Evolutionary conservation across 1,140 invertebrate species (phyloP), one percentile per base, ranked within the genome.

Genomic region (Drosophila kanapiae): DNA sequence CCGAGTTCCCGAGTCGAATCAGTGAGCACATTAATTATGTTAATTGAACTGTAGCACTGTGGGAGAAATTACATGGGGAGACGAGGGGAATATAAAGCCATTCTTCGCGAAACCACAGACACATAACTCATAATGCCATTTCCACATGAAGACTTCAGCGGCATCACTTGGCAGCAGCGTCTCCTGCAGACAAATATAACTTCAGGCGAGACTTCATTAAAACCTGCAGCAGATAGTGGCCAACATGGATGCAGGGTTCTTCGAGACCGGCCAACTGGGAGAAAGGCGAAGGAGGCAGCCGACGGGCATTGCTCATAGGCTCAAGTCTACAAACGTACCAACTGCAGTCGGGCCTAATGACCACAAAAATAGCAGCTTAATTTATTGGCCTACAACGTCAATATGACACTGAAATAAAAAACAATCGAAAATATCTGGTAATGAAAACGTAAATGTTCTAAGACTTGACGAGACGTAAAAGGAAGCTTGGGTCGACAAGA

Each of bases 71-170:
- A 54, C 11, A 43, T n/a, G 47, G 16, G 43, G 38, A 31, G 51
- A 9, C 16, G 37, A 38, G 49, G 59, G 53, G 45, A 60, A 16
- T 57, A 82, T 64, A 64, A 58, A 82, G 60, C 57, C 74, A 78
- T 67, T 49, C 56, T 51, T 45, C 38, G 54, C 62, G 47, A 57
- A 63, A 64, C 35, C 38, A 79, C 65, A 88, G 72, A 62, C 80
- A 70, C 83, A 87, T 87, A 88, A 88, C 84, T 87, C 83, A 87
- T 87, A 87, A 78, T 88, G 84, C 64, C 80, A 80, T 82, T 87
- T 85, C 69, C 75, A 51, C 80, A 57, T 82, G 60, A 82, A 80
- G 57, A 65, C 71, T 80, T n/a, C n/a, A n/a, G n/a, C n/a, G n/a
- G n/a, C n/a, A n/a, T 40, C 47, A 61, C 48, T 59, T 40, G n/a